These are phyloP conservation scores for Notocelia uddmanniana DNA, from an alignment of 2,888 invertebrate genomes.

Conservation along the genomic window DNA sequence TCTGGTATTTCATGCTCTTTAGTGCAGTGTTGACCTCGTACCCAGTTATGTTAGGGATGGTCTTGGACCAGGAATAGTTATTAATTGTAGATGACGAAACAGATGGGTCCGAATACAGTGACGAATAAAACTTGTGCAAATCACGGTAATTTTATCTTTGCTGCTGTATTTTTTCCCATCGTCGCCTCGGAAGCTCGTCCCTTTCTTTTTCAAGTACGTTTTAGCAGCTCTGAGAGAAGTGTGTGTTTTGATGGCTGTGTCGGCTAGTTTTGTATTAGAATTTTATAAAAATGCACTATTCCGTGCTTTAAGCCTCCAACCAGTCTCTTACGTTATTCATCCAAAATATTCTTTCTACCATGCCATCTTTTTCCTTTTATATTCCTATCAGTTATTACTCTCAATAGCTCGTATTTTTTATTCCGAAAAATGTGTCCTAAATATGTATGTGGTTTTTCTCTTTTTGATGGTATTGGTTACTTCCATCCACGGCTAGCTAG, in stretches of 20 bases:
- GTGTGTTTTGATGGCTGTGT: background rate
- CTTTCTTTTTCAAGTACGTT: background rate
- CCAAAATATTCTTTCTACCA: too few relatives aligned
- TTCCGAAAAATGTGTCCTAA: too few relatives aligned
- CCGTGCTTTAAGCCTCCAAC: too few relatives aligned
- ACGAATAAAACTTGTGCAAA: background rate
- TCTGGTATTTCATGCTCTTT: background rate
- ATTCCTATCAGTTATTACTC: too few relatives aligned
- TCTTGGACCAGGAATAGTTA: background rate
- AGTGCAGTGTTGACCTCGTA: background rate
- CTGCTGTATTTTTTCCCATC: background rate
- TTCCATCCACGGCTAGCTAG: too few relatives aligned
- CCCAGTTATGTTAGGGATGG: background rate
- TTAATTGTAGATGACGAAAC: background rate
- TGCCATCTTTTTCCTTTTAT: too few relatives aligned
- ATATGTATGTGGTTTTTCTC: too few relatives aligned
- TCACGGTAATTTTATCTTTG: background rate
- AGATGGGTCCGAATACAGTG: background rate
- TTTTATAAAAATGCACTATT: too few relatives aligned
- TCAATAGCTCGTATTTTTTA: too few relatives aligned
- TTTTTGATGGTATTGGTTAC: too few relatives aligned
- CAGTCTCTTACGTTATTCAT: too few relatives aligned
- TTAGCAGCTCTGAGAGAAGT: background rate
- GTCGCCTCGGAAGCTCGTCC: background rate
- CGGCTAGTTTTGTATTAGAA: background rate